Evolutionary conservation across 2,113 vertebrate genomes (phyloP), one percentile per base, ranked within the genome.

Genomic region (Petrocephalus microphthalmus): DNA sequence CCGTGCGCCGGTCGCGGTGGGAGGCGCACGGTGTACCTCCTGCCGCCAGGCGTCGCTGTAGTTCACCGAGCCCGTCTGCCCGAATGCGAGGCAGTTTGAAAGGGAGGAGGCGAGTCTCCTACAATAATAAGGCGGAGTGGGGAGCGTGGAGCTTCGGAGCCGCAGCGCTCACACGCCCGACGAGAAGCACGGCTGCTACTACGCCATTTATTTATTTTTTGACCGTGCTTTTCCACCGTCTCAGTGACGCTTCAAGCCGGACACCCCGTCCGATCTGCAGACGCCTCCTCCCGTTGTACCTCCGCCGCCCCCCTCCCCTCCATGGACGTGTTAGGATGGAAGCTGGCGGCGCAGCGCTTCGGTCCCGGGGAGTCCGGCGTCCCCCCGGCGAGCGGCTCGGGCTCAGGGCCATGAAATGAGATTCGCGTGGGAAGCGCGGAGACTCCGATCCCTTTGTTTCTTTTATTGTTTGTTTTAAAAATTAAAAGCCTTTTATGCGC

Each of bases 111-210:
- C 49, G 67, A 82, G n/a, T 82, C 87, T 49, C 49, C 71, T 51
- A 54, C 87, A 82, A 88, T 74, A 88, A 78, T 71, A 42, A 88
- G 87, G 87, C 87, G 87, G 71, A 88, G 87, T 74, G 52, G 51
- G 1, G 49, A 54, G 67, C 33, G 60, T 42, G 33, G 33, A 42
- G 71, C 71, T 42, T 42, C 33, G 37, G 51, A 56, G 67, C 52
- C 1, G 29, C 25, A 20, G 19, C 25, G 2, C 29, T 81, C 64
- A 49, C 49, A 25, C 60, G 64, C 67, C 51, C 47, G 22, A 20
- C 13, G 8, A 57, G 19, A 54, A 45, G 82, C 81, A 20, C 2
- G 37, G 25, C 17, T 51, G 60, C 37, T 7, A 37, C 25, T 42
- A 19, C 71, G 71, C 15, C 56, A 15, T 67, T 67, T 67, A n/a